Evolutionary conservation across 2,888 invertebrate species (phyloP).

Genomic region (Choreutis nemorana): DNA sequence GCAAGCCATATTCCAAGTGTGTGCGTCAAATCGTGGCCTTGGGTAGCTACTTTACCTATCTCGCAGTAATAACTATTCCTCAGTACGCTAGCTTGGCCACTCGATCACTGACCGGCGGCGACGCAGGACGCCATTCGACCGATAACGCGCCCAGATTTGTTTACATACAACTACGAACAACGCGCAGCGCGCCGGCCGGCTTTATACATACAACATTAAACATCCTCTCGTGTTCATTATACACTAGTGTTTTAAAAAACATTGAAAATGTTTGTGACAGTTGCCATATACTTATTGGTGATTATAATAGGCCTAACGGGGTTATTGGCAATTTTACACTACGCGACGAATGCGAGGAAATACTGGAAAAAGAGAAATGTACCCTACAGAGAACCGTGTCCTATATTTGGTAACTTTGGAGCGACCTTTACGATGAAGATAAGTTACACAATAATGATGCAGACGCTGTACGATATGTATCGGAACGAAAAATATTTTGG

Average conservation of each 20-base stretch:
- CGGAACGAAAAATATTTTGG: constrained; percentile 43
- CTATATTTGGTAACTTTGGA: constrained; percentile 59
- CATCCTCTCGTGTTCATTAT: too few species aligned
- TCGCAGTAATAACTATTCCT: too few species aligned
- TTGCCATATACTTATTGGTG: constrained; percentile 29
- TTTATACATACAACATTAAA: too few species aligned
- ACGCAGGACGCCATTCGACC: constrained; percentile 17
- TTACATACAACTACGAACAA: too few species aligned
- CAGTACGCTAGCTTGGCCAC: too few species aligned
- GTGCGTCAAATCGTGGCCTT: constrained; percentile 47
- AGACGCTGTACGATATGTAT: constrained; percentile 41
- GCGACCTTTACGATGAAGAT: constrained; percentile 43
- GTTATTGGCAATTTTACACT: constrained; percentile 41
- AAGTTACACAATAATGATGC: constrained; percentile 46
- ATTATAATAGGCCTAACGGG: constrained; percentile 27
- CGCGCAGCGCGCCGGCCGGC: constrained; percentile 25
- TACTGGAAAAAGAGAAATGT: constrained; percentile 49
- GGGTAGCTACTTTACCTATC: too few species aligned
- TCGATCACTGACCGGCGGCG: constrained; percentile 32
- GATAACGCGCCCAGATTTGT: constrained; percentile 30
- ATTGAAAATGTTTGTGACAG: too few species aligned
- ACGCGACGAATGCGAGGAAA: constrained; percentile 42
- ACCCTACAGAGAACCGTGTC: constrained; percentile 52
- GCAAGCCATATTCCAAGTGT: too few species aligned
- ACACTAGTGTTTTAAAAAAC: too few species aligned